Evolutionary conservation across 2,113 vertebrate species (phyloP), one percentile per base, ranked within the genome.

Genomic region (Nothocercus julius): DNA sequence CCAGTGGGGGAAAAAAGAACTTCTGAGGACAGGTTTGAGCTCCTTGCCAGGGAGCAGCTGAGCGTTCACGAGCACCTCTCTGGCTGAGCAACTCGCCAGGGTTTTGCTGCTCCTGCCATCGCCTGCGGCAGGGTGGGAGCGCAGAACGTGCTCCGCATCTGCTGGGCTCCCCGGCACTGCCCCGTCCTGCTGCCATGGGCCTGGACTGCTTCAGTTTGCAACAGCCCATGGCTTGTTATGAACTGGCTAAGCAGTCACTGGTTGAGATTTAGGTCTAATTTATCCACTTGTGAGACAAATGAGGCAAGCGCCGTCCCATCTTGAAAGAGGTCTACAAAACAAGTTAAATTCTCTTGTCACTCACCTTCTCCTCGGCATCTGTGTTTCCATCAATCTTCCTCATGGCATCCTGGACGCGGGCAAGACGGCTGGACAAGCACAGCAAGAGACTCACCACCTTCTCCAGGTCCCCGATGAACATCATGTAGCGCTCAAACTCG

Each of bases 401-500:
- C 92, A 99, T 96, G 64, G 99, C 98, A 0, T 98, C 98, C 87
- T 98, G 98, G 9, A 99, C 98, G 0, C 99, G 97, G 90, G 98
- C 98, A 2, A 99, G 98, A 56, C 99, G 98, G 63, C 98, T 98
- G 21, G 99, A 99, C 54, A 99, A 93, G 76, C 99, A 99, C 69
- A 99, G 97, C 92, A 99, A 82, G 88, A 99, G 98, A 95, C 96
- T 99, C 58, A 99, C 96, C 27, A 99, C 99, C 14, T 99, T 98
- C 97, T 99, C 99, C 95, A 99, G 95, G 97, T 99, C 99, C 1
- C 97, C 98, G 4, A 99, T 97, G 97, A 99, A 99, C 86, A 98
- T 97, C 75, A 84, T 40, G 97, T 99, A 99, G 30, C 98, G 97
- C 95, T 99, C 98, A 12, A 98, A 96, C 85, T 99, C 99, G 0